Conservation (phyloP, 1,140 invertebrate genomes). For the Melipona quadrifasciata region DNA sequence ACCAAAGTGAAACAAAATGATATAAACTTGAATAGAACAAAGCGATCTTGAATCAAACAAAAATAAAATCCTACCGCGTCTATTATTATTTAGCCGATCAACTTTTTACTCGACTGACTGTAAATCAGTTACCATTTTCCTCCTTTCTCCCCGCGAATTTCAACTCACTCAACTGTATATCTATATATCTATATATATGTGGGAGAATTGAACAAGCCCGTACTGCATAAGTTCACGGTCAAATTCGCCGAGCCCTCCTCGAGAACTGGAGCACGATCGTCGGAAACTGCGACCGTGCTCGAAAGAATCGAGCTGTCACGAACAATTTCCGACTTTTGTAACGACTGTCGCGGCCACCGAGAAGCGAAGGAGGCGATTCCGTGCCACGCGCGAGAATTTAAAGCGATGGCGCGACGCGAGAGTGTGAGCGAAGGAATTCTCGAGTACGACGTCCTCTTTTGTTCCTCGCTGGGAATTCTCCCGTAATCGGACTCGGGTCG, state of each 20-base stretch:
- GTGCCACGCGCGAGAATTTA: slow-evolving; percentile 71
- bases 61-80: no score
- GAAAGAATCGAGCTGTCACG: slow-evolving; percentile 9
- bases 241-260: not conserved
- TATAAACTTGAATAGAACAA: no score
- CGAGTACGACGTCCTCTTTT: not conserved
- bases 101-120: no score
- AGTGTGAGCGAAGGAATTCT: not conserved
- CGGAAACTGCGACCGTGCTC: not conserved
- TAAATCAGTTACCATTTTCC: not conserved
- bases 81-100: no score
- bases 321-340: slow-evolving; percentile 66
- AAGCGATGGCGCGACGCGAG: slow-evolving; percentile 68
- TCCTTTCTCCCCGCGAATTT: not conserved
- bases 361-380: slow-evolving; percentile 53
- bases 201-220: not conserved
- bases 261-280: not conserved
- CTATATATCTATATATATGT: no score
- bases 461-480: slow-evolving; percentile 16
- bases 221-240: not conserved
- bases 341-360: slow-evolving; percentile 66
- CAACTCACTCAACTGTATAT: not conserved
- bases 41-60: no score
- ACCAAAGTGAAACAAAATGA: no score
- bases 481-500: slow-evolving; percentile 38